A percentile compares a stretch with the other conserved stretches of the same genome.
Evolutionary conservation across 2,888 invertebrate genomes (phyloP).

Genomic region (Pandemis cinnamomeana): DNA sequence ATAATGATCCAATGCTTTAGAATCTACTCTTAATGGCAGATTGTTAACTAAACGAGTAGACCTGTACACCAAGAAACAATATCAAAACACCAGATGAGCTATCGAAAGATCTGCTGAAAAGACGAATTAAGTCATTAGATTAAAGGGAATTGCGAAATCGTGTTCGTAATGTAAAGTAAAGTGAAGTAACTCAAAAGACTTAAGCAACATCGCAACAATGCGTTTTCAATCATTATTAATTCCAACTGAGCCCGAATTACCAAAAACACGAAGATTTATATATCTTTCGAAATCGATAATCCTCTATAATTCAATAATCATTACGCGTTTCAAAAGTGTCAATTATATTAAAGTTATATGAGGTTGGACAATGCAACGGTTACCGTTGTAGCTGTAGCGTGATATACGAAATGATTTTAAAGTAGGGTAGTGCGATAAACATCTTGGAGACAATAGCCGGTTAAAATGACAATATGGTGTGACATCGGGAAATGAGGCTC

Average conservation of each 20-base stretch:
- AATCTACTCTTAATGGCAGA: too few relatives aligned
- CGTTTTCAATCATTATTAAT: constrained; percentile 33
- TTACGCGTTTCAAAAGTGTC: constrained; percentile 53
- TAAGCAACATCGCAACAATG: constrained; percentile 12
- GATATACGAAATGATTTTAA: constrained; percentile 49
- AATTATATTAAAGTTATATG: constrained; percentile 57
- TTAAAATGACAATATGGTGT: constrained; percentile 41
- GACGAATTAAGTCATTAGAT: too few relatives aligned
- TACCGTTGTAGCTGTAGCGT: constrained; percentile 45
- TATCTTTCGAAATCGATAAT: constrained; percentile 35
- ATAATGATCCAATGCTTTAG: not conserved
- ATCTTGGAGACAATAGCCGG: constrained; percentile 55
- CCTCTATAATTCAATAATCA: constrained; percentile 43
- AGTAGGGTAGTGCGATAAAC: constrained; percentile 56
- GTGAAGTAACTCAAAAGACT: not conserved
- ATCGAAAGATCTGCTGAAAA: too few relatives aligned
- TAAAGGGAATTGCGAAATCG: not conserved
- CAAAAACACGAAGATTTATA: constrained; percentile 29
- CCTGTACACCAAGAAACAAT: too few relatives aligned
- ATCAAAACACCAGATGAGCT: too few relatives aligned
- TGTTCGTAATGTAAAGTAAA: not conserved
- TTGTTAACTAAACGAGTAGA: too few relatives aligned
- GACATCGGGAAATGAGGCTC: constrained; percentile 27
- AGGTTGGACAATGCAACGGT: constrained; percentile 53
- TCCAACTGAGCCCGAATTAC: constrained; percentile 17